These are phyloP conservation scores for Laothoe populi DNA, from an alignment of 2,888 invertebrate species.

Conservation along the genomic window DNA sequence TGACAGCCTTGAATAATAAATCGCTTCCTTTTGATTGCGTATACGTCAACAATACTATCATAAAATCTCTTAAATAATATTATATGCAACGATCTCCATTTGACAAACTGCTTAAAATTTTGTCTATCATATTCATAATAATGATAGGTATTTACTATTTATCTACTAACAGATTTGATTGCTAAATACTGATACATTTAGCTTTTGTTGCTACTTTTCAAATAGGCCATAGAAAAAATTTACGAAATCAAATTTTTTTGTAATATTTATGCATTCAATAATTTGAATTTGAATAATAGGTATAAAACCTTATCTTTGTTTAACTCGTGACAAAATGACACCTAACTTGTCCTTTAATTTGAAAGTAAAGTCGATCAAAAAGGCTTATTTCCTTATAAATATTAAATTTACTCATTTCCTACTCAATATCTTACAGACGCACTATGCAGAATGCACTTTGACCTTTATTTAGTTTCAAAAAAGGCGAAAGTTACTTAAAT, in stretches of 20 bases:
- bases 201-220: too few species aligned
- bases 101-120: not conserved
- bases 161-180: too few species aligned
- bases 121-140: not conserved
- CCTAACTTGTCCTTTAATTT: constrained; percentile 18
- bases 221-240: too few species aligned
- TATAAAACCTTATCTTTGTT: not conserved
- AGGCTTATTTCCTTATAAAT: constrained; percentile 29
- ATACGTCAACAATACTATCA: constrained; percentile 44
- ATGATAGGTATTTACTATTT: not conserved
- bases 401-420: constrained; percentile 2
- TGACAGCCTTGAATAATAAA: constrained; percentile 59
- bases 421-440: constrained; percentile 4
- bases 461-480: not conserved
- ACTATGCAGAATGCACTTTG: constrained; percentile 19
- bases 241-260: too few species aligned
- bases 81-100: not conserved
- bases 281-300: too few species aligned
- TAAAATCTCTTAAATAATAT: not conserved
- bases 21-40: constrained; percentile 69
- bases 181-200: too few species aligned
- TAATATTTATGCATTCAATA: too few species aligned
- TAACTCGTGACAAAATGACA: not conserved
- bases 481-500: too few species aligned
- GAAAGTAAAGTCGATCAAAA: constrained; percentile 35